Base-by-base conservation (phyloP, 2,888 invertebrate species). In the Cheilosia scutellata region DNA sequence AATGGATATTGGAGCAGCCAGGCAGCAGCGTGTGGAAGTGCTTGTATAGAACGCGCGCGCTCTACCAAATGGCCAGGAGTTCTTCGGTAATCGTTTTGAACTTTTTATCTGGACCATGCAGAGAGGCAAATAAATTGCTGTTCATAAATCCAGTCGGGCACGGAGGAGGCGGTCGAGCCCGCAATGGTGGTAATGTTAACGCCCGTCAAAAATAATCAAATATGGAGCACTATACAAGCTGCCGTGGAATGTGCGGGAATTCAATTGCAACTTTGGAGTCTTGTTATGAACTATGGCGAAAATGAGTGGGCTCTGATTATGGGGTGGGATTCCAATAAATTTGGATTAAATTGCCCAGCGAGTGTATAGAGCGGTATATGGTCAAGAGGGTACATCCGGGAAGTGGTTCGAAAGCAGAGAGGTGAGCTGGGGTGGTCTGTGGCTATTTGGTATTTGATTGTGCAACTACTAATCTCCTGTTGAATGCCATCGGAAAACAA, bases 121-220 rank as follows among this genome's bases (percentile, higher is more conserved):
- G 11, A 16, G 29, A n/a, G 29, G 68, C n/a, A 49, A 68, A 79
- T 83, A 83, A 83, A 83, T 83, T 79, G 72, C 29, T 65, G 51
- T 47, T 60, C 71, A 58, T 82, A 53, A 53, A 60, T 33, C 51
- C 42, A 5, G 16, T 53, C 37, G 20, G 65, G 44, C 47, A 16
- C 47, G 33, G 31, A 47, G 44, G 60, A 29, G 55, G 62, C 40
- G 44, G 53, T 65, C 29, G 33, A 58, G 16, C 71, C 51, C 72
- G 27, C 51, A 13, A 51, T 51, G 82, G 78, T 49, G 66, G 72
- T 68, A 74, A 78, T 79, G 79, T 78, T 74, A 83, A 79, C 83
- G 79, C 83, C 83, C 83, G 83, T 83, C 83, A 78, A 68, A 83
- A 72, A 62, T 72, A 79, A 83, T 83, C 83, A 83, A 83, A 83